Conservation (phyloP, 92 coral and sea anemone genomes). For the Zoanthus solanderi region DNA sequence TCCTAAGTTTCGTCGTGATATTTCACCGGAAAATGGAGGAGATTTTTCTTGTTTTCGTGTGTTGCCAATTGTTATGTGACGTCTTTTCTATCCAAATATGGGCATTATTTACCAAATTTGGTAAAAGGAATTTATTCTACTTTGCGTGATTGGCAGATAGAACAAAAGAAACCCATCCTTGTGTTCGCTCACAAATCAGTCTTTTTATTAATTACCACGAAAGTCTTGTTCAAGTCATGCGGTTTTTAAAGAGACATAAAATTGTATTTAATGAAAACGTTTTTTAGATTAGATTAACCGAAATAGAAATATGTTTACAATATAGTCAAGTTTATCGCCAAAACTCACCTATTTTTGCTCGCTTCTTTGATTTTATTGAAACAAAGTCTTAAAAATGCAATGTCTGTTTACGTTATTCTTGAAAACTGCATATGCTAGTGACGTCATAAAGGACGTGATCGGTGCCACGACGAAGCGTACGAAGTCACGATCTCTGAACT, state of each 20-base stretch:
- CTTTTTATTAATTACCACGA: too few species aligned
- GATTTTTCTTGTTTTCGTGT: constrained; percentile 81
- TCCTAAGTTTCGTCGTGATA: neutral
- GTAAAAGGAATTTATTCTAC: neutral
- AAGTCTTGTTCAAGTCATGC: neutral
- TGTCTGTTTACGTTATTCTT: neutral
- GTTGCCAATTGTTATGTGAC: constrained; percentile 78
- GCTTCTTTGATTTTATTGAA: neutral
- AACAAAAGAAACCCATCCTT: constrained; percentile 74
- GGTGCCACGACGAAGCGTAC: constrained; percentile 5
- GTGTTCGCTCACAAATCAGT: constrained; percentile 26
- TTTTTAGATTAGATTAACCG: neutral
- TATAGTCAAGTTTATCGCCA: neutral
- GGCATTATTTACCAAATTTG: neutral
- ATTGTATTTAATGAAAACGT: neutral
- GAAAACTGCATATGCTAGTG: constrained; percentile 7
- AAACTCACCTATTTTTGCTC: neutral
- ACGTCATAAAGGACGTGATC: constrained; percentile 41
- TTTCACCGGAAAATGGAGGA: constrained; percentile 90
- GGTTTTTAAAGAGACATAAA: neutral
- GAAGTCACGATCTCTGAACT: constrained; percentile 16
- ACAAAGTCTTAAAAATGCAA: neutral
- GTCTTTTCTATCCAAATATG: constrained; percentile 76
- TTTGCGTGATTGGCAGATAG: constrained; percentile 71
- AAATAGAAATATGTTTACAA: neutral